Base-by-base conservation (phyloP, 2,113 vertebrate genomes). In the Lamprotornis superbus region DNA sequence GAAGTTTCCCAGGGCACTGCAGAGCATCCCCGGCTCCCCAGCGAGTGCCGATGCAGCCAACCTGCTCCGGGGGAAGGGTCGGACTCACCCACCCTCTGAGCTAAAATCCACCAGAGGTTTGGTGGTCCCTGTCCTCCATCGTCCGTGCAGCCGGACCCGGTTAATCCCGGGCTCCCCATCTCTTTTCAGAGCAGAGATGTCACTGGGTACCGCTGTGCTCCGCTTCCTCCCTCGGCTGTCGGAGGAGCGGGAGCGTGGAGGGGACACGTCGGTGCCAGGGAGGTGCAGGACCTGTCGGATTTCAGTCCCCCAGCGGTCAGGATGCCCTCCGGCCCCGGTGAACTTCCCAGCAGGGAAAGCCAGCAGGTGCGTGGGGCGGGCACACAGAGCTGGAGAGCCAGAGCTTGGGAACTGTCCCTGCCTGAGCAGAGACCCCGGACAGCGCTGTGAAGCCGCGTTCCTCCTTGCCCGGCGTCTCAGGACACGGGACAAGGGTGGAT, bases 231-330 rank as follows among this genome's bases (percentile, higher is more conserved):
- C 33, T 25, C 4, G 12, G 84, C 82, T 60, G 64, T 5, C 33
- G 15, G 31, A 50, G 35, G 15, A 68, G 52, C 4, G 7, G 60
- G 57, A 84, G 18, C 1, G 1, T 2, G 65, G 73, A 64, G 35
- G 18, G 4, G 8, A 28, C 30, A 3, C 10, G 20, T 8, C 2
- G 75, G 42, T 31, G 56, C 13, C 11, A 1, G 40, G 0, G 35
- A 49, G 42, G 53, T 10, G 24, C 47, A 6, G 57, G 28, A 68
- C 9, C 23, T 7, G 57, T 39, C 1, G 35, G 44, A 4, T 4
- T 10, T 25, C 11, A 6, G 5, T 4, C 23, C 27, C 31, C 13
- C 61, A 25, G 47, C 10, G 14, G 15, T 3, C 33, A 19, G 52
- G 61, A 3, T 9, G 21, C 30, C 24, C 55, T 21, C 30, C 25